A percentile compares a stretch with the other conserved stretches of the same genome.
Conservation (phyloP, 2,888 invertebrate species). For the Oligia strigilis region DNA sequence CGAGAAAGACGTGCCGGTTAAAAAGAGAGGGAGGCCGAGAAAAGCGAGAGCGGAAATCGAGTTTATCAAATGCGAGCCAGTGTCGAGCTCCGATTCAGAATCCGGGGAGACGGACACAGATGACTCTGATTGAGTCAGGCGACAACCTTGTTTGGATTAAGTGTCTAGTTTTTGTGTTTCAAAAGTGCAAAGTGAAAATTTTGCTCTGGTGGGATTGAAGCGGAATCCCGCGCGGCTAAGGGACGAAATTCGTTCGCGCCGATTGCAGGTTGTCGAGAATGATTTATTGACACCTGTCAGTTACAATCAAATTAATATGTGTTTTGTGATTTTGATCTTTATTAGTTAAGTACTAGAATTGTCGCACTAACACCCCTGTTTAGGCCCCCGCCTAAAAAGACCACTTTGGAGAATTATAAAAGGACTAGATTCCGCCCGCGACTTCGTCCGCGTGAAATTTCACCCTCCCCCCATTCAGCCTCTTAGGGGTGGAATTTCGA, state of each 20-base stretch:
- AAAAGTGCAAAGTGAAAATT: constrained; percentile 24
- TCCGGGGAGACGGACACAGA: constrained; percentile 73
- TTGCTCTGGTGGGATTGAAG: constrained; percentile 2
- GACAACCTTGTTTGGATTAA: not conserved
- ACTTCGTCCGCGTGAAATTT: too few species aligned
- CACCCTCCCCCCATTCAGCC: too few species aligned
- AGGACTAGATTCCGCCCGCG: too few species aligned
- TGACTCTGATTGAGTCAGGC: constrained; percentile 61
- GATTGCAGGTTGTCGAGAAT: not conserved
- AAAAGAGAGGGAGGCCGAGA: constrained; percentile 73
- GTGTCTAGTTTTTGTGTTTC: constrained; percentile 22
- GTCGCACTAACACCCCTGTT: not conserved
- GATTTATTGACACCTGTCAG: not conserved
- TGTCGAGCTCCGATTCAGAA: constrained; percentile 81
- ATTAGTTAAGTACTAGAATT: not conserved
- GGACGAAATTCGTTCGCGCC: not conserved
- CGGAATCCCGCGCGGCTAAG: not conserved
- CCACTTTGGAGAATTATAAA: too few species aligned
- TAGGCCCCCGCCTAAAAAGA: too few species aligned
- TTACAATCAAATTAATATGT: not conserved
- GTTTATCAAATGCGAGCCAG: constrained; percentile 87
- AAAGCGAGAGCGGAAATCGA: constrained; percentile 82
- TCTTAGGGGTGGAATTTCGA: too few species aligned
- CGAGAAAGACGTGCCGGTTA: constrained; percentile 72
- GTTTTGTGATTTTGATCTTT: not conserved